Evolutionary conservation across 2,113 vertebrate species (phyloP).

Genomic region (Vulpes ferrilata): DNA sequence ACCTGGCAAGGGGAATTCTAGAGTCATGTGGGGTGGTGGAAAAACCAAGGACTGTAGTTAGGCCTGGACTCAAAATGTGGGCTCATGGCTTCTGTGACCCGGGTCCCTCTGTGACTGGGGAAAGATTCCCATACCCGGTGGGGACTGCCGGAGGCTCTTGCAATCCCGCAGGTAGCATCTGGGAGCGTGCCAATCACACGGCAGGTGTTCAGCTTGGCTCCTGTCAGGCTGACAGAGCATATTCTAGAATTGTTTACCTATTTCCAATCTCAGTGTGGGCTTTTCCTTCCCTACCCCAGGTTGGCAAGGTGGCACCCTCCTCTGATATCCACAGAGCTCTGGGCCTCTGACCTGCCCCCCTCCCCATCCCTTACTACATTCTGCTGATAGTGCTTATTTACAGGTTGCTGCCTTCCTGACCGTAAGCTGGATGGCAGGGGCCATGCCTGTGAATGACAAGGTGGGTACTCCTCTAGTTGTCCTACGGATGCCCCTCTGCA

Average conservation of each 20-base stretch:
- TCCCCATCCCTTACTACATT: accelerated
- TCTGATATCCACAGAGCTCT: not conserved
- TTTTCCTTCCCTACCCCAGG: not conserved
- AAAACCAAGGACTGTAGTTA: not conserved
- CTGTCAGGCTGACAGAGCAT: not conserved
- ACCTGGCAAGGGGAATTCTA: not conserved
- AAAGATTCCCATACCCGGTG: not conserved
- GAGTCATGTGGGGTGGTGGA: too few relatives aligned
- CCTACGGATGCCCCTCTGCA: not conserved
- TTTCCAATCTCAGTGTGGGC: not conserved
- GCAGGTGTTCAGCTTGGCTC: not conserved
- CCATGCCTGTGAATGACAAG: accelerated
- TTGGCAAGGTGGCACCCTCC: not conserved
- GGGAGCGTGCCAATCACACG: not conserved
- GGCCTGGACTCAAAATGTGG: not conserved
- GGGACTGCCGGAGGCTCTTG: not conserved
- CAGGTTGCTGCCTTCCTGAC: accelerated
- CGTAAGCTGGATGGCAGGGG: not conserved
- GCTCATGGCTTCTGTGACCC: not conserved
- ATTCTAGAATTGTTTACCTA: not conserved
- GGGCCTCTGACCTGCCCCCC: not conserved
- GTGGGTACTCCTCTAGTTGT: not conserved
- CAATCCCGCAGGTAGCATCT: accelerated
- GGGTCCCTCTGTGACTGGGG: not conserved
- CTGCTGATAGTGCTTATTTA: not conserved